These are phyloP conservation scores for Eupithecia inturbata DNA, from an alignment of 2,888 invertebrate species.

Conservation along the genomic window DNA sequence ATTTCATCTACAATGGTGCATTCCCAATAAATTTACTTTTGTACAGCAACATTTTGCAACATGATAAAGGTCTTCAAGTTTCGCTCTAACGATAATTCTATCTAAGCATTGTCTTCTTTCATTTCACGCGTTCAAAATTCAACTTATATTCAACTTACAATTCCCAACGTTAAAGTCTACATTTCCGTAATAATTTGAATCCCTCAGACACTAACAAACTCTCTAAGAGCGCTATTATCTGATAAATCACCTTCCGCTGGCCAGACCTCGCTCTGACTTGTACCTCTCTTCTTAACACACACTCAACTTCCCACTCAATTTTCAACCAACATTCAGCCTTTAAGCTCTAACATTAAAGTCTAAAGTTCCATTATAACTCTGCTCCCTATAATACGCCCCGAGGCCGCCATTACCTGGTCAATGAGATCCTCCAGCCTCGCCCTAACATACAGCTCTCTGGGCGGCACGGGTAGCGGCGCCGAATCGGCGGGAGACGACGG, in stretches of 20 bases:
- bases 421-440: slow-evolving; percentile 95
- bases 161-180: neutral
- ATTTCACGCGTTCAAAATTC: neutral
- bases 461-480: slow-evolving; percentile 92
- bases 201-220: neutral
- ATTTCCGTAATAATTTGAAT: neutral
- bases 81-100: too few species aligned
- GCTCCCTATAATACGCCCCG: slow-evolving; percentile 51
- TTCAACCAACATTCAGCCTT: neutral
- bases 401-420: slow-evolving; percentile 89
- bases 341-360: neutral
- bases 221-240: too few species aligned
- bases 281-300: too few species aligned
- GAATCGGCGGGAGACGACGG: slow-evolving; percentile 95
- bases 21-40: too few species aligned
- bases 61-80: too few species aligned
- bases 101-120: neutral
- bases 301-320: too few species aligned
- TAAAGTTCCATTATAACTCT: neutral
- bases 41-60: too few species aligned
- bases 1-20: too few species aligned
- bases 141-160: neutral
- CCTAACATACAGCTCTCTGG: slow-evolving; percentile 92
- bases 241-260: too few species aligned
- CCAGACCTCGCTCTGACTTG: too few species aligned